Evolutionary conservation across 2,888 invertebrate genomes (phyloP).

Genomic region (Piscicola geometra): DNA sequence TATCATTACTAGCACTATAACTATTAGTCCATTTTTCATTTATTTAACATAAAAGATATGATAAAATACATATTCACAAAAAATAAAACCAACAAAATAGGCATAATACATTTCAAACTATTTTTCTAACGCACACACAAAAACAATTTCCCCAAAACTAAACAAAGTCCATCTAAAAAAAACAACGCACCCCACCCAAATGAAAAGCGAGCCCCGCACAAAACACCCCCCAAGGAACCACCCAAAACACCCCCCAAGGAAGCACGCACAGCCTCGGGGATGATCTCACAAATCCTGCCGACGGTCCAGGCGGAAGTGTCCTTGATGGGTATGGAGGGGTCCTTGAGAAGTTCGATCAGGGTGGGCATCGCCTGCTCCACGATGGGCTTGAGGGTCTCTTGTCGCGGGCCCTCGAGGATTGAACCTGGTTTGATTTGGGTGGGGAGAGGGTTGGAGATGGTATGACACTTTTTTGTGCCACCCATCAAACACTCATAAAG

Average conservation of each 20-base stretch:
- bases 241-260: neutral
- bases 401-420: conserved; percentile 84
- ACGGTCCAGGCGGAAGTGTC: conserved; percentile 98
- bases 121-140: too few relatives aligned
- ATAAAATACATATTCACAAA: neutral
- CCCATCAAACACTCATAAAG: neutral
- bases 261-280: conserved; percentile 75
- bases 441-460: too few relatives aligned
- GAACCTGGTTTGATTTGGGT: conserved; percentile 56
- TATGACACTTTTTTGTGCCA: neutral
- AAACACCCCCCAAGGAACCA: neutral
- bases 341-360: conserved; percentile 88
- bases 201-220: too few relatives aligned
- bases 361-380: conserved; percentile 96
- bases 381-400: conserved; percentile 77
- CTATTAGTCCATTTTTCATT: too few relatives aligned
- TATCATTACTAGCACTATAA: too few relatives aligned
- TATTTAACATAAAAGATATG: too few relatives aligned
- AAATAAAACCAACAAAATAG: too few relatives aligned
- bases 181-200: too few relatives aligned
- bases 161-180: too few relatives aligned
- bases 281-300: conserved; percentile 92
- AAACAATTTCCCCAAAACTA: too few relatives aligned
- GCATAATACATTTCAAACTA: too few relatives aligned
- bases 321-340: conserved; percentile 84